These are phyloP conservation scores for Drosophila ochracea DNA, from an alignment of 2,888 invertebrate species.

Conservation along the genomic window DNA sequence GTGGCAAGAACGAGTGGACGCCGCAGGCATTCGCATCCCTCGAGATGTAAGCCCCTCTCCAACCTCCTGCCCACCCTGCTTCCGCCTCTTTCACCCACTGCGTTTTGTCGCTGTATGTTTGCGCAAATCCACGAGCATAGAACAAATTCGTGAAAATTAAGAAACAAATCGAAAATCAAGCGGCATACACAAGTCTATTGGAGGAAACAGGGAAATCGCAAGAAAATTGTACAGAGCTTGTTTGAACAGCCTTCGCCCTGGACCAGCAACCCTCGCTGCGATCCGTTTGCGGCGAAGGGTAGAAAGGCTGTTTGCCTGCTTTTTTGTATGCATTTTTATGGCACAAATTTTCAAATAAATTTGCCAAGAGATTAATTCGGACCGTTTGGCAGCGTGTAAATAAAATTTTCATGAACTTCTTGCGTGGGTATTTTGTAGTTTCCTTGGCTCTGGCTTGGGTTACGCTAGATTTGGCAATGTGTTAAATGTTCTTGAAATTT, in stretches of 20 bases:
- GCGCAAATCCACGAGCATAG: conserved; percentile 59
- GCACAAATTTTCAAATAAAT: conserved; percentile 78
- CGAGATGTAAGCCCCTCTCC: conserved; percentile 34
- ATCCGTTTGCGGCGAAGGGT: conserved; percentile 24
- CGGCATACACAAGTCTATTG: conserved; percentile 32
- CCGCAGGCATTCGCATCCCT: conserved; percentile 44
- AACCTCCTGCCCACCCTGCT: not conserved
- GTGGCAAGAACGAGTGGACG: conserved; percentile 35
- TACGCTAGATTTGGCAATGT: conserved; percentile 80
- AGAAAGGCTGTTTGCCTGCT: conserved; percentile 11
- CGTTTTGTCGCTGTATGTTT: conserved; percentile 44
- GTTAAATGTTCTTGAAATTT: conserved; percentile 80
- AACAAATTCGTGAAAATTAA: conserved; percentile 81
- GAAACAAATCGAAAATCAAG: conserved; percentile 82
- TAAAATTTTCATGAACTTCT: conserved; percentile 80
- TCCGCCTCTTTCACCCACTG: not conserved
- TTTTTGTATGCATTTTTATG: conserved; percentile 78
- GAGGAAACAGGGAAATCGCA: conserved; percentile 22
- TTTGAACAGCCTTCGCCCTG: conserved; percentile 59
- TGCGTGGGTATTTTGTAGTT: conserved; percentile 47
- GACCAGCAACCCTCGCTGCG: conserved; percentile 12
- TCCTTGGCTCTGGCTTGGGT: conserved; percentile 43
- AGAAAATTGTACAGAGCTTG: conserved; percentile 71
- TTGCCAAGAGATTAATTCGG: conserved; percentile 81
- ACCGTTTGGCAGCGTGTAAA: conserved; percentile 80